Evolutionary conservation across 2,797 vertebrate genomes (phyloP).

Genomic region (Betta splendens): DNA sequence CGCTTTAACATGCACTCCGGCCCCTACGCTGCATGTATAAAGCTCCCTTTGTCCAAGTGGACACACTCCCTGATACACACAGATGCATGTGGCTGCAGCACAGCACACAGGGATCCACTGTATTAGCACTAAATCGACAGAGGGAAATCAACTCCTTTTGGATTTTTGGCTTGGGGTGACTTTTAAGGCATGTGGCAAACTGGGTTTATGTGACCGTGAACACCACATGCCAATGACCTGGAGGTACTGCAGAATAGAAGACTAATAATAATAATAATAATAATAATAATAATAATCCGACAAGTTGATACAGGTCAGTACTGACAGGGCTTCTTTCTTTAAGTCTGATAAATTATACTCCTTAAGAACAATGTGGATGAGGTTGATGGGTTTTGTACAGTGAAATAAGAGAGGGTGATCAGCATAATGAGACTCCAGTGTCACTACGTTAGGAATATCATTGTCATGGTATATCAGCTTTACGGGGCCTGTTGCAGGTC

Average conservation of each 20-base stretch:
- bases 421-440: no score
- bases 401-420: no score
- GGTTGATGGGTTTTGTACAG: no score
- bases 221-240: slow-evolving; percentile 8
- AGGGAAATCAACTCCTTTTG: slow-evolving; percentile 61
- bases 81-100: slow-evolving; percentile 31
- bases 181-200: slow-evolving; percentile 25
- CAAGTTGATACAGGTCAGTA: no score
- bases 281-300: no score
- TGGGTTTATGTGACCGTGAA: slow-evolving; percentile 12
- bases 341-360: no score
- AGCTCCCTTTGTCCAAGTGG: slow-evolving; percentile 71
- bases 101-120: slow-evolving; percentile 70
- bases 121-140: slow-evolving; percentile 72
- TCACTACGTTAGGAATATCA: no score
- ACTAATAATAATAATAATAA: no score
- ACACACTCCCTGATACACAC: slow-evolving; percentile 40
- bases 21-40: slow-evolving; percentile 61
- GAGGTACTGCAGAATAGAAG: no score
- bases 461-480: rapidly evolving
- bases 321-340: no score
- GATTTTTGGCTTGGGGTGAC: slow-evolving; percentile 42
- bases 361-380: no score
- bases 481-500: neutral
- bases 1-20: slow-evolving; percentile 42